Evolutionary conservation across 2,113 vertebrate species (phyloP), one percentile per base, ranked within the genome.

Genomic region (Canis aureus): DNA sequence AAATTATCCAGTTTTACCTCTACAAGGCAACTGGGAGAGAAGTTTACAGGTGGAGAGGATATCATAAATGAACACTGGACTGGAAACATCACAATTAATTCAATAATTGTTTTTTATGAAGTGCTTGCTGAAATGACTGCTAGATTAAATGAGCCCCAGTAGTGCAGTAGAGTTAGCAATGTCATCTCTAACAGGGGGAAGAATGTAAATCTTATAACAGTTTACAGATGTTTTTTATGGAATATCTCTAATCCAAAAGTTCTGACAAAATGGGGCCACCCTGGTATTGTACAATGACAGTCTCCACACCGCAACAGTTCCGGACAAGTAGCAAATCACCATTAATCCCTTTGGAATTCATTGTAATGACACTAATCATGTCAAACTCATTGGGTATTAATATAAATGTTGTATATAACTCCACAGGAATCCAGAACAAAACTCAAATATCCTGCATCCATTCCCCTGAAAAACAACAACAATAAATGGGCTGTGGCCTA

Each of bases 211-310:
- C 98, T 98, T 98, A 6, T 89, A 98, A 93, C 83, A 97, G 62
- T 98, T 98, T 98, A 98, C 98, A 98, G 98, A 98, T 98, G 97
- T 97, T 98, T 98, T 98, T 97, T 98, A 92, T 95, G 98, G 98
- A 98, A 97, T 95, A 96, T 93, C 87, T 96, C 97, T 98, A 98
- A 98, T 98, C 95, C 96, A 96, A 97, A 98, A 98, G 93, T 98
- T 98, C 85, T 96, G 92, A 98, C 83, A 97, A 98, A 97, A 98
- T 90, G 92, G 96, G 96, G 95, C 98, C 98, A 98, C 97, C 95
- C 86, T 95, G 95, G 97, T 89, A 96, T 64, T 96, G 91, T 96
- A 87, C 88, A 0, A 93, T 69, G 94, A 85, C 95, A 97, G 88
- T 8, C 92, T 94, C 94, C 81, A 90, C 91, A 91, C 2, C 81